A percentile compares a stretch with the other conserved stretches of the same genome.
Conservation (phyloP, 2,888 invertebrate genomes). For the Xestoiulus laeticollis region DNA sequence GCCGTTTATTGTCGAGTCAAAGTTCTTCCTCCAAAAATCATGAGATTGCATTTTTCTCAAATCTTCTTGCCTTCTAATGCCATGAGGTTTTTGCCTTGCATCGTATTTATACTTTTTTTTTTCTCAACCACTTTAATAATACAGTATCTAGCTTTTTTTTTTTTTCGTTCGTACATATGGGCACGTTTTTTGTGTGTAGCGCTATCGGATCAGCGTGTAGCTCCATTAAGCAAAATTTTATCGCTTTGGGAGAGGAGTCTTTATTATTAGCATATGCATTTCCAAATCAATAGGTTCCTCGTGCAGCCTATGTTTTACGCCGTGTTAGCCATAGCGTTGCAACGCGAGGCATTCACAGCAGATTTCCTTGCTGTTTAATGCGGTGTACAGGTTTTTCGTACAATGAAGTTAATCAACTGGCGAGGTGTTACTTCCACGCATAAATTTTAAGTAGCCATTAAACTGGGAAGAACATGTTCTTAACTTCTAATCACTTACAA, state of each 20-base stretch:
- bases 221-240: slow-evolving; percentile 34
- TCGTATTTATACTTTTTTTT: background rate
- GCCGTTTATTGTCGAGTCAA: background rate
- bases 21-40: background rate
- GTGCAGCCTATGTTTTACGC: slow-evolving; percentile 7
- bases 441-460: slow-evolving; percentile 37
- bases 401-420: slow-evolving; percentile 29
- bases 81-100: background rate
- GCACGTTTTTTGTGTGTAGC: background rate
- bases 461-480: slow-evolving; percentile 32
- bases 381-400: background rate
- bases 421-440: slow-evolving; percentile 2
- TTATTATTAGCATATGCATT: slow-evolving; percentile 34
- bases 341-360: background rate
- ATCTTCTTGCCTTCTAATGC: background rate
- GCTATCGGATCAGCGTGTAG: slow-evolving; percentile 15
- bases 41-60: slow-evolving; percentile 29
- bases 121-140: background rate
- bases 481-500: slow-evolving; percentile 23
- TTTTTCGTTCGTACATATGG: background rate
- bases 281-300: slow-evolving; percentile 16
- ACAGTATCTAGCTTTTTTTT: background rate
- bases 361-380: background rate
- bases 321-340: background rate
- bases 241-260: slow-evolving; percentile 9